Evolutionary conservation across 2,888 invertebrate species (phyloP).

Genomic region (Epinotia demarniana): DNA sequence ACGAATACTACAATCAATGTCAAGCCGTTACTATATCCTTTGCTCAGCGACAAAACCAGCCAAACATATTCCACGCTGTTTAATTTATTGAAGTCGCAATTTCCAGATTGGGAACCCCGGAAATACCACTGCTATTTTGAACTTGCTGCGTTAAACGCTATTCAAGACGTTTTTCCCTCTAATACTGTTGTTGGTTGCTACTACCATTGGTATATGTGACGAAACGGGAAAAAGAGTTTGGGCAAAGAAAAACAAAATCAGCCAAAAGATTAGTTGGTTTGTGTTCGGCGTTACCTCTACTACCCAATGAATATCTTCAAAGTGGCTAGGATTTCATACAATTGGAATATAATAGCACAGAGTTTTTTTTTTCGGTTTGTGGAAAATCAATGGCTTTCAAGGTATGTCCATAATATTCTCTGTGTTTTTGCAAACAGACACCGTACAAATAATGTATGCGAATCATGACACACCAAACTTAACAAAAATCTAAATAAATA

Average conservation of each 20-base stretch:
- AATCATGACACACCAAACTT: not conserved
- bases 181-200: conserved; percentile 12
- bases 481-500: not conserved
- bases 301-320: not conserved
- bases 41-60: conserved; percentile 22
- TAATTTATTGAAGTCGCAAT: conserved; percentile 17
- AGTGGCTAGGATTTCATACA: not conserved
- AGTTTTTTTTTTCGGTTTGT: not conserved
- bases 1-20: conserved; percentile 20
- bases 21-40: conserved; percentile 5
- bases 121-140: conserved; percentile 24
- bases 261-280: conserved; percentile 3
- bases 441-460: not conserved
- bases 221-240: not conserved
- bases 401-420: not conserved
- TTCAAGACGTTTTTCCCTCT: conserved; percentile 13
- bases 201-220: conserved; percentile 14
- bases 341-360: not conserved
- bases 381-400: not conserved
- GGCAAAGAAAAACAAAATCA: not conserved
- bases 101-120: conserved; percentile 15
- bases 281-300: not conserved
- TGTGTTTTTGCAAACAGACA: not conserved
- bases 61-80: conserved; percentile 19
- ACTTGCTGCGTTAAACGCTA: conserved; percentile 18